phyloP scores from a whole-genome alignment of 2,797 vertebrate species.

The Argentina silus region DNA sequence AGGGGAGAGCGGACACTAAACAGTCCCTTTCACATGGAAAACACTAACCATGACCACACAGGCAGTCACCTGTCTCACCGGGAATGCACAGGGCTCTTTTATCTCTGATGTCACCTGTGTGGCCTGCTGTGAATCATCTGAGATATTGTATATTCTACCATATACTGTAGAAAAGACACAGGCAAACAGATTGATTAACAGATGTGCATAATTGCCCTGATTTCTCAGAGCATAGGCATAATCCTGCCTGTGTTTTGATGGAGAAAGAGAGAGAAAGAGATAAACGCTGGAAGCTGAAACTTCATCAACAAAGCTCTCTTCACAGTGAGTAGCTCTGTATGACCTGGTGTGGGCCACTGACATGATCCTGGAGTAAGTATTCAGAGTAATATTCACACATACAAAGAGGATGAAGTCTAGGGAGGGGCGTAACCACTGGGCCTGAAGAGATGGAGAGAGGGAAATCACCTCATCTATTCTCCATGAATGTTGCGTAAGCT shows the following conservation, averaged over 20 bases:
- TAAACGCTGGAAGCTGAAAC: neutral
- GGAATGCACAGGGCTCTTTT: neutral
- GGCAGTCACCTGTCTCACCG: neutral
- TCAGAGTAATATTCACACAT: conserved; percentile 25
- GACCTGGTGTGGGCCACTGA: conserved; percentile 11
- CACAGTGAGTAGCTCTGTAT: conserved; percentile 1
- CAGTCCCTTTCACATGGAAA: neutral
- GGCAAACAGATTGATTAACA: too few species aligned
- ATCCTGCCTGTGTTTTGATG: neutral
- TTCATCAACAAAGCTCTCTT: neutral
- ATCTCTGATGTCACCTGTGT: neutral
- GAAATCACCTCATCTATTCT: conserved; percentile 58
- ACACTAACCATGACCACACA: neutral
- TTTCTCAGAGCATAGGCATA: too few species aligned
- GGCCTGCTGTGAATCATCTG: neutral
- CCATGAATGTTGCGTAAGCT: conserved; percentile 58
- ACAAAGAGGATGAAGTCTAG: conserved; percentile 32
- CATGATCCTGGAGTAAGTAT: neutral
- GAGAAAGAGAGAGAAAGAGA: neutral
- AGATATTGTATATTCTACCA: too few species aligned
- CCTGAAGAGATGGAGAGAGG: conserved; percentile 16
- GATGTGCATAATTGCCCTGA: too few species aligned
- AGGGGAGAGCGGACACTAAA: neutral
- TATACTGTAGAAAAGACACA: too few species aligned
- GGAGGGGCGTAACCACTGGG: conserved; percentile 44